phyloP scores from a whole-genome alignment of 2,888 invertebrate genomes.

The Blastobasis adustella region DNA sequence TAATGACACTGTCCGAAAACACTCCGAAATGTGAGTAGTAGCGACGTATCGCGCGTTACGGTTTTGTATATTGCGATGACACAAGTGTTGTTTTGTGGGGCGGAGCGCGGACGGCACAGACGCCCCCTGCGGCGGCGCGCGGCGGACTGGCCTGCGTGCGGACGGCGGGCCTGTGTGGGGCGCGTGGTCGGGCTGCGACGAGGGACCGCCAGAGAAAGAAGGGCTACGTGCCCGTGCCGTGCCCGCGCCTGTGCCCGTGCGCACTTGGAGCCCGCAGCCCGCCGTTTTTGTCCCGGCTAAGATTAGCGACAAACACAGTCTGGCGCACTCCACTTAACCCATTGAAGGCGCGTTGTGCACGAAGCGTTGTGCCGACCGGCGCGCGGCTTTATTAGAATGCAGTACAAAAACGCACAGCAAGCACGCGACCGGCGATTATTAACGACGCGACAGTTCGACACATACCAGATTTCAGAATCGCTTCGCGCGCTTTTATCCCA shows the following conservation, averaged over 20 bases:
- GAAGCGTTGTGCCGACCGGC: background rate
- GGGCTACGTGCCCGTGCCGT: constrained; percentile 43
- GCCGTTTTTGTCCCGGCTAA: constrained; percentile 61
- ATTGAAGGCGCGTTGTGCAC: background rate
- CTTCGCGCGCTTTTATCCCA: too few relatives aligned
- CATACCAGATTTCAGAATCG: too few relatives aligned
- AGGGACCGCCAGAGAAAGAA: constrained; percentile 44
- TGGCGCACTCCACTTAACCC: constrained; percentile 41
- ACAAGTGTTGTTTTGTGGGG: constrained; percentile 32
- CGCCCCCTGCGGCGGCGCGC: constrained; percentile 45
- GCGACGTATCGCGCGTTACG: constrained; percentile 36
- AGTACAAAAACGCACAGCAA: constrained; percentile 6
- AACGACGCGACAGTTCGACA: too few relatives aligned
- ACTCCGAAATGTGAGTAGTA: constrained; percentile 8
- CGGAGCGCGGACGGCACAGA: constrained; percentile 27
- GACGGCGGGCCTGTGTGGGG: background rate
- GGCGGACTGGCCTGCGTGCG: constrained; percentile 37
- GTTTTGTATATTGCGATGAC: constrained; percentile 42
- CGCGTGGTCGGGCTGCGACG: constrained; percentile 22
- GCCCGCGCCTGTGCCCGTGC: too few relatives aligned
- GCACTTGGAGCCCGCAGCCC: constrained; percentile 12
- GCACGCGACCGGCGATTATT: background rate
- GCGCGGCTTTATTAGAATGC: background rate
- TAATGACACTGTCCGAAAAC: constrained; percentile 38
- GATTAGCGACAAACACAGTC: constrained; percentile 58